Evolutionary conservation across 2,113 vertebrate genomes (phyloP), one percentile per base, ranked within the genome.

Genomic region (Callorhinus ursinus): DNA sequence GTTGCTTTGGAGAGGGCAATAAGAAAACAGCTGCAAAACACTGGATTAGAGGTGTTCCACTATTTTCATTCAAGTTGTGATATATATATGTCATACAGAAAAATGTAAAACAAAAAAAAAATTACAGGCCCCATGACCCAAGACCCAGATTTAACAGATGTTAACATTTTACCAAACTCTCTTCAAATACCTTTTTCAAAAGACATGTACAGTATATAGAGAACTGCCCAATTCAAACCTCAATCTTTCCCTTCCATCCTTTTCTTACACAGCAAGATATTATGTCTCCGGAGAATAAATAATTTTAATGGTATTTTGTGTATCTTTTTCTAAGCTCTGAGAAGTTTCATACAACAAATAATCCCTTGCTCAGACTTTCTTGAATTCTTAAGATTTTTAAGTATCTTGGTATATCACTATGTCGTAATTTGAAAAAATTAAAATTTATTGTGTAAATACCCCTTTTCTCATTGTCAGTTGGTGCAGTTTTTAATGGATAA

Each of bases 11-110:
- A 42, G 26, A 14, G 18, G 24, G 5, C 5, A 9, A 42, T 79
- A 33, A 49, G 5, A 65, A 94, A 90, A 87, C 80, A 33, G 88
- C 42, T 83, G 26, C 82, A 28, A 83, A 95, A 96, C 83, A 81
- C 28, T 77, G 33, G 39, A 28, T 69, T 88, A 55, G 31, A 88
- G 59, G 5, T 63, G 9, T 87, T 61, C 49, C 36, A 81, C 18
- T 90, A 86, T 80, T 96, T 83, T 92, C 53, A 33, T 28, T 96
- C 85, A 72, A 85, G 36, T 74, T 90, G 16, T 86, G 13, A 77
- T 61, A 31, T 57, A 33, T 80, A 33, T 80, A 80, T 19, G 55
- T 77, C 63, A 81, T 33, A 90, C 13, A 96, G 63, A 49, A 65
- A 86, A 36, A 46, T 53, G 7, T 53, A 42, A 84, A 76, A 76